Conservation (phyloP, 2,113 vertebrate species). For the Zeus faber region DNA sequence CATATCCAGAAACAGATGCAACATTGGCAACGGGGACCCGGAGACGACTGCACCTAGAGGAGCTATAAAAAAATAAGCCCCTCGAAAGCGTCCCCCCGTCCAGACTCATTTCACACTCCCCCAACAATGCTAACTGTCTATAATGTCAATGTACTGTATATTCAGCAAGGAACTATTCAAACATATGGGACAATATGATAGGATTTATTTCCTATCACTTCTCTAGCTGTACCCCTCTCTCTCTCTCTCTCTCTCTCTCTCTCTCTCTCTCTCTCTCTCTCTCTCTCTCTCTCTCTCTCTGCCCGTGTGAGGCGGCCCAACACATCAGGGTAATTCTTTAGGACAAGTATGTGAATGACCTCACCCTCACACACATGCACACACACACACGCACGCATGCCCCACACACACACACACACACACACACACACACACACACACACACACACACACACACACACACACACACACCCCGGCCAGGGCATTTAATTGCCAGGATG, state of each 20-base stretch:
- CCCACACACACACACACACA: not conserved
- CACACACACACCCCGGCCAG: not conserved
- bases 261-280: too few relatives aligned
- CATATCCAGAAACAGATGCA: constrained; percentile 82
- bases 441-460: constrained; percentile 1
- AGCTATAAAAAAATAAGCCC: constrained; percentile 52
- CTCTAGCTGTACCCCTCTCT: too few relatives aligned
- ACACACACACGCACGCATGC: too few relatives aligned
- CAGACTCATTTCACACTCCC: constrained; percentile 41
- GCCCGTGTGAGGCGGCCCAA: constrained; percentile 36
- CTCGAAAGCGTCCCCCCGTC: constrained; percentile 57
- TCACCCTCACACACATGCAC: constrained; percentile 34
- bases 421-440: not conserved
- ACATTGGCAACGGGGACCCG: constrained; percentile 45
- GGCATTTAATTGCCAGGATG: too few relatives aligned
- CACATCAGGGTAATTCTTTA: constrained; percentile 33
- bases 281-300: constrained; percentile 1
- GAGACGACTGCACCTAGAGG: too few relatives aligned
- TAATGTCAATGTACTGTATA: too few relatives aligned
- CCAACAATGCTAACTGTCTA: too few relatives aligned
- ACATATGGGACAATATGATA: too few relatives aligned
- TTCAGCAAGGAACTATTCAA: too few relatives aligned
- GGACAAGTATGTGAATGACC: constrained; percentile 48
- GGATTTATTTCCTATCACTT: too few relatives aligned
- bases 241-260: too few relatives aligned